Conservation (phyloP, 2,113 vertebrate species). For the Myotis yumanensis region DNA sequence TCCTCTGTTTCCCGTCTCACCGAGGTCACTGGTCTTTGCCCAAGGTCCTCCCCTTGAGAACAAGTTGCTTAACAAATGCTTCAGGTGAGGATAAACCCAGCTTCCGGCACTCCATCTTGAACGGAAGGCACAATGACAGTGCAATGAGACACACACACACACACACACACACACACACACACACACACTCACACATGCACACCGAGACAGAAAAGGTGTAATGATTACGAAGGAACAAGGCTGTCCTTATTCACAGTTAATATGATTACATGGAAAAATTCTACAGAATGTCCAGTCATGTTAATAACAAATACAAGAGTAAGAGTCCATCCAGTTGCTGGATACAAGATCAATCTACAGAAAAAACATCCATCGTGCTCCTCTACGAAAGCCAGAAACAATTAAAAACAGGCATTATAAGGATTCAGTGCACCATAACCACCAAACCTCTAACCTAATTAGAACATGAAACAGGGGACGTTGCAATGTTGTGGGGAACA, state of each 20-base stretch:
- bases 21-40: neutral
- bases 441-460: slow-evolving; percentile 41
- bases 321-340: neutral
- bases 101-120: neutral
- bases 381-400: slow-evolving; percentile 44
- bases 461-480: neutral
- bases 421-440: neutral
- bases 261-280: neutral
- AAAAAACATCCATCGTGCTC: neutral
- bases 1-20: neutral
- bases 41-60: neutral
- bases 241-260: neutral
- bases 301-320: slow-evolving; percentile 17
- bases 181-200: neutral
- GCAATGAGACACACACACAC: neutral
- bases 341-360: slow-evolving; percentile 22
- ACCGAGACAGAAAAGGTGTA: neutral
- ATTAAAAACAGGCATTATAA: slow-evolving; percentile 50
- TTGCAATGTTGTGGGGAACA: slow-evolving; percentile 5
- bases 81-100: neutral
- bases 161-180: neutral
- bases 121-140: neutral
- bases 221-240: neutral
- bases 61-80: neutral
- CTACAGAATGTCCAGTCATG: neutral